Conservation (phyloP, 1,140 invertebrate genomes). For the Rhopalosiphum padi region DNA sequence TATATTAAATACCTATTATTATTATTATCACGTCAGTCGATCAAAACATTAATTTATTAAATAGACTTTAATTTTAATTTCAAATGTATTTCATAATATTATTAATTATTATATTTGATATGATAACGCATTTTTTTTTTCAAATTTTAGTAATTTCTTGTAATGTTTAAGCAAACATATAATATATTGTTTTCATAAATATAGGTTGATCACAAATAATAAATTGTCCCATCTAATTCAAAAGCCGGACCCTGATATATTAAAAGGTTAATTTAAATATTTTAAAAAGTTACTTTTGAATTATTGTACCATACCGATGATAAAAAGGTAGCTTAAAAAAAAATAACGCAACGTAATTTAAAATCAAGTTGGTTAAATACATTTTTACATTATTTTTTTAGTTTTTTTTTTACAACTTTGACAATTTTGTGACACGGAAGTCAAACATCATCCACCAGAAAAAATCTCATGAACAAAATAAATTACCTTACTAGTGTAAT, state of each 20-base stretch:
- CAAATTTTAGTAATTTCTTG: background rate
- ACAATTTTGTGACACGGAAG: background rate
- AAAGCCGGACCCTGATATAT: background rate
- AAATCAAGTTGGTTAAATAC: background rate
- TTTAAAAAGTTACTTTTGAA: background rate
- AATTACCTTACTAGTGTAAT: background rate
- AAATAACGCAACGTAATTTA: background rate
- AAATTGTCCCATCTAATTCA: background rate
- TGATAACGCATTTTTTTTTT: background rate
- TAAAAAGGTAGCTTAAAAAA: background rate
- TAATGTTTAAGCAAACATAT: background rate
- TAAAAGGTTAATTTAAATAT: background rate
- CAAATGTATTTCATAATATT: too few species aligned
- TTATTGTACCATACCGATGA: background rate
- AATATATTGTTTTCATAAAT: too few species aligned
- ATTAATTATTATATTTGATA: background rate
- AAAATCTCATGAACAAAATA: too few species aligned
- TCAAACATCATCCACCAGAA: background rate
- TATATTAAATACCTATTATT: background rate
- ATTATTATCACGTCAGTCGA: background rate
- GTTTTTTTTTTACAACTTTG: background rate
- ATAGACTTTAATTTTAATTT: background rate
- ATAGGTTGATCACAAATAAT: background rate
- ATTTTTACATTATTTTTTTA: background rate
- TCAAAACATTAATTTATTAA: background rate